Base-by-base conservation (phyloP, 2,888 invertebrate species). In the Andrena camellia region DNA sequence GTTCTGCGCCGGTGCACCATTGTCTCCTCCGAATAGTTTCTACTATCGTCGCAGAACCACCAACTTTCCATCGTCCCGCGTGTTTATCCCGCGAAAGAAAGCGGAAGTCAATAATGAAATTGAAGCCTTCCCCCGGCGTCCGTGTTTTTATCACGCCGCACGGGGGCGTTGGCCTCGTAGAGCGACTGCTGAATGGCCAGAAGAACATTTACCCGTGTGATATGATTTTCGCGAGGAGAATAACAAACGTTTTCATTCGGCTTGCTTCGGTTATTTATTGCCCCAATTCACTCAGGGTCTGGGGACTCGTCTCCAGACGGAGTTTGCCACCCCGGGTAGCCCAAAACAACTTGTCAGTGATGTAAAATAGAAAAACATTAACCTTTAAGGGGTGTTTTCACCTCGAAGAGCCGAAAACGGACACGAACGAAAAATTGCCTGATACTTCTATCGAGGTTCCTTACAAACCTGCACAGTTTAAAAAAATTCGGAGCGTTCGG, bases 41-140 rank as follows among this genome's bases (percentile, higher is more conserved):
- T 13, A 60, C 42, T 23, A n/a, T 29, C 42, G 54, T 10, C 23
- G 0, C 4, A 13, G 17, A 4, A 33, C 7, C 52, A 59, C 7
- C 17, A 63, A 33, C 23, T 48, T 67, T 23, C n/a, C 29, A 8
- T 3, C 13, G 2, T 20, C 23, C 8, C 8, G 54, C 20, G 29
- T 48, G 73, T 63, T 62, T 63, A 20, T 17, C 50, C 8, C 2
- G 13, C 7, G 57, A 52, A 33, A 48, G 66, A 70, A 77, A 48
- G 17, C 64, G 31, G 50, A 50, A 64, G 64, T 60, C 64, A 42
- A 64, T 66, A 70, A 79, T 52, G 66, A 77, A 66, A 80, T 80
- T 77, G 71, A 71, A 71, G 42, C 50, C 31, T 64, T 33, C 23
- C n/a, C 17, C 64, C 17, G 29, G 62, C 20, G 13, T 20, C 13